Evolutionary conservation across 1,140 invertebrate species (phyloP), one percentile per base, ranked within the genome.

Genomic region (Zelostemma sp.): DNA sequence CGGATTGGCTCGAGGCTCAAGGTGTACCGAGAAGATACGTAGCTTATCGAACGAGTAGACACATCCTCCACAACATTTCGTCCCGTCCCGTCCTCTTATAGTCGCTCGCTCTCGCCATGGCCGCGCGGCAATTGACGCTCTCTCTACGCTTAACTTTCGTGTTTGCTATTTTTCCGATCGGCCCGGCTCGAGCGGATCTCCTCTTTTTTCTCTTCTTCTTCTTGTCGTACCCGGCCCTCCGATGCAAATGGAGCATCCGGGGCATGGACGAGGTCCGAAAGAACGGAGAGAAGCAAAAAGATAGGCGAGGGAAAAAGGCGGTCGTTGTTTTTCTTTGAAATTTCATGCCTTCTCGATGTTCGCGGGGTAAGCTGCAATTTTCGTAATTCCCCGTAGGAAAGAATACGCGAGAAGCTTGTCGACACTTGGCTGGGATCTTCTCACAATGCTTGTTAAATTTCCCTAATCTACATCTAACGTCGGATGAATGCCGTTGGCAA

Each of bases 191-290:
- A 72, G 62, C 57, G 50, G 19, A 45, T 61, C 66, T 68, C 40
- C 64, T 60, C 50, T 55, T 49, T 31, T n/a, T n/a, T n/a, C n/a
- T n/a, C n/a, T n/a, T n/a, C n/a, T n/a, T 71, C 53, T 74, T 76
- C 59, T 72, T 72, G 68, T 74, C 63, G 72, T n/a, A n/a, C n/a
- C n/a, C n/a, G n/a, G n/a, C n/a, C n/a, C n/a, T 46, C 19, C 59
- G 62, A 79, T 79, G 78, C 76, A 78, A 80, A 80, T 80, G 69
- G 63, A 61, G 63, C 55, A 51, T 31, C 50, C 61, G 51, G 43
- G 11, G 11, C 35, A 16, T 1, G 49, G 15, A 43, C 40, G 33
- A 48, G 18, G 62, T 45, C 19, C 49, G 47, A 49, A 67, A 56
- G 28, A 53, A 55, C 45, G 33, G 18, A 59, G 55, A 58, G 47